Evolutionary conservation across 1,140 invertebrate genomes (phyloP).

Genomic region (Cotesia typhae): DNA sequence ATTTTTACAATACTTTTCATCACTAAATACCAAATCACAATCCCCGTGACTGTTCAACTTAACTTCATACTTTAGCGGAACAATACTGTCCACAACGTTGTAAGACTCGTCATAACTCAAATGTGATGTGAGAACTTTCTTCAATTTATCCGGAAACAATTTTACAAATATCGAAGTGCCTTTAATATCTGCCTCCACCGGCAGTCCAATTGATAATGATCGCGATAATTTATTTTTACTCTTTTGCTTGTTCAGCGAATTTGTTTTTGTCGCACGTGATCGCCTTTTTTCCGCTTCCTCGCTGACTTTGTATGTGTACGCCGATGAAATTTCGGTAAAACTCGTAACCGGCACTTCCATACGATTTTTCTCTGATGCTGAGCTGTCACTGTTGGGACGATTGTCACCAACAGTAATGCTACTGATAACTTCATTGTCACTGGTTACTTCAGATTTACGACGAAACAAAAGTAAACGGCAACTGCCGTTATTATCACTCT

Average conservation of each 20-base stretch:
- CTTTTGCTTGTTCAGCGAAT: conserved; percentile 16
- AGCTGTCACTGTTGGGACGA: too few species aligned
- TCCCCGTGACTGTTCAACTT: neutral
- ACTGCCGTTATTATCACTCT: conserved; percentile 53
- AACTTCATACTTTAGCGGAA: conserved; percentile 35
- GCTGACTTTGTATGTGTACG: conserved; percentile 6
- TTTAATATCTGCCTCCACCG: conserved; percentile 25
- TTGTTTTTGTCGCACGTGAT: conserved; percentile 15
- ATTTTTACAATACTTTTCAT: conserved; percentile 5
- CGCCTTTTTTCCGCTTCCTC: too few species aligned
- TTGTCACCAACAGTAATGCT: too few species aligned
- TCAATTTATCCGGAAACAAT: conserved; percentile 25
- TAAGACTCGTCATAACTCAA: neutral
- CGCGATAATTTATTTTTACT: conserved; percentile 16
- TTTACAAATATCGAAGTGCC: conserved; percentile 30
- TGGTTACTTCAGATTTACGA: conserved; percentile 47
- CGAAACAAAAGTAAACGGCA: conserved; percentile 61
- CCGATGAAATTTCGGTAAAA: conserved; percentile 31
- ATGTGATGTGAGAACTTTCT: conserved; percentile 17
- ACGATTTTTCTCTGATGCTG: conserved; percentile 22
- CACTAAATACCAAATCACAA: conserved; percentile 15
- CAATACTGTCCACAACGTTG: conserved; percentile 27
- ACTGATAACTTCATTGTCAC: conserved; percentile 36
- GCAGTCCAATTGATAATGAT: conserved; percentile 28
- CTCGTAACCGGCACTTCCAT: conserved; percentile 20